Percentiles rank a stretch among this genome's conserved stretches.
phyloP scores from a whole-genome alignment of 2,888 invertebrate genomes.

The Branchellion lobata region DNA sequence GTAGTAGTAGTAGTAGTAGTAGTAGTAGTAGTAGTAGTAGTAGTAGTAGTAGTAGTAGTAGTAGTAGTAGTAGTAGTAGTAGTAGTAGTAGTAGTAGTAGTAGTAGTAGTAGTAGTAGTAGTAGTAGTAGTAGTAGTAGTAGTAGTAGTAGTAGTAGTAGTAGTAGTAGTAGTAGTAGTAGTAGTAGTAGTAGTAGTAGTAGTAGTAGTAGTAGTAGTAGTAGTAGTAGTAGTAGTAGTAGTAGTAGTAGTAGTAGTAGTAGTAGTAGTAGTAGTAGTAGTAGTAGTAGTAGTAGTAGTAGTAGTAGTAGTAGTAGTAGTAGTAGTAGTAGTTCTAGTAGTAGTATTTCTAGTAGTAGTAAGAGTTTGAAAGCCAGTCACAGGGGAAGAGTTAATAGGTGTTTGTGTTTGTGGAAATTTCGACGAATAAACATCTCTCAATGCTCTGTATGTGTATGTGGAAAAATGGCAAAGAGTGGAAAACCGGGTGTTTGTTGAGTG shows the following conservation, averaged over 20 bases:
- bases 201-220: no score
- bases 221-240: conserved; percentile 1
- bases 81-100: conserved; percentile 12
- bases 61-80: conserved; percentile 29
- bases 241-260: conserved; percentile 14
- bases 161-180: conserved; percentile 19
- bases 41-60: conserved; percentile 29
- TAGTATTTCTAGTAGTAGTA: no score
- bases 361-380: no score
- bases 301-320: conserved; percentile 27
- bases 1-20: conserved; percentile 1
- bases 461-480: no score
- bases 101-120: conserved; percentile 29
- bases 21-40: conserved; percentile 27
- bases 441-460: no score
- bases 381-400: no score
- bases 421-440: no score
- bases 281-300: conserved; percentile 26
- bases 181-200: background rate
- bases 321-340: conserved; percentile 6
- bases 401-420: no score
- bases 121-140: conserved; percentile 29
- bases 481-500: no score
- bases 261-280: conserved; percentile 29
- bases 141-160: conserved; percentile 29